Evolutionary conservation across 2,113 vertebrate genomes (phyloP).

Genomic region (Neolamprologus cancellatus): DNA sequence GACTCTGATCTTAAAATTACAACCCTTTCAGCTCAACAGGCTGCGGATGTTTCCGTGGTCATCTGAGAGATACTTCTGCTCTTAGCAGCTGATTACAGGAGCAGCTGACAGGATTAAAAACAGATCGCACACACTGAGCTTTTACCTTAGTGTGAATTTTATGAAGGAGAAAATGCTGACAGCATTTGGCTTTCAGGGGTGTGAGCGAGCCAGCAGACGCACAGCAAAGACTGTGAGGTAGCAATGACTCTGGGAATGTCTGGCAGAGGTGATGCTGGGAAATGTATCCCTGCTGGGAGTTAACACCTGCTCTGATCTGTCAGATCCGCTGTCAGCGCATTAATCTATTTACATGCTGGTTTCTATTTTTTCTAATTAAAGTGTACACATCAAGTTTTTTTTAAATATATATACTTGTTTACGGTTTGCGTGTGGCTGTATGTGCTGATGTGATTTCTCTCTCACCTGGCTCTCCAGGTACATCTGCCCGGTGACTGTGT

Average conservation of each 20-base stretch:
- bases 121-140: not conserved
- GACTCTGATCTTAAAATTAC: not conserved
- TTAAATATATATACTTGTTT: not conserved
- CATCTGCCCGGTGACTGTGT: constrained; percentile 95
- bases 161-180: not conserved
- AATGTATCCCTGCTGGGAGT: not conserved
- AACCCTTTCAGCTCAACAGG: not conserved
- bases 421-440: not conserved
- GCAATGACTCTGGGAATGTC: not conserved
- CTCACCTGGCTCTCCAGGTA: constrained; percentile 91
- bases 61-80: not conserved
- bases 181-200: not conserved
- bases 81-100: not conserved
- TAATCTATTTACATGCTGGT: not conserved
- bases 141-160: not conserved
- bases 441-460: not conserved
- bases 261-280: not conserved
- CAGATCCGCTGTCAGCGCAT: not conserved
- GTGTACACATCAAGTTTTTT: not conserved
- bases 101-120: not conserved
- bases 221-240: not conserved
- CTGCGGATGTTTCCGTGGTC: not conserved
- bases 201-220: not conserved
- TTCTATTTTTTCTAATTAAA: not conserved
- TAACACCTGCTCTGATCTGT: not conserved